A percentile compares a stretch with the other conserved stretches of the same genome.
Conservation (phyloP, 2,888 invertebrate species). For the Eulithis prunata region DNA sequence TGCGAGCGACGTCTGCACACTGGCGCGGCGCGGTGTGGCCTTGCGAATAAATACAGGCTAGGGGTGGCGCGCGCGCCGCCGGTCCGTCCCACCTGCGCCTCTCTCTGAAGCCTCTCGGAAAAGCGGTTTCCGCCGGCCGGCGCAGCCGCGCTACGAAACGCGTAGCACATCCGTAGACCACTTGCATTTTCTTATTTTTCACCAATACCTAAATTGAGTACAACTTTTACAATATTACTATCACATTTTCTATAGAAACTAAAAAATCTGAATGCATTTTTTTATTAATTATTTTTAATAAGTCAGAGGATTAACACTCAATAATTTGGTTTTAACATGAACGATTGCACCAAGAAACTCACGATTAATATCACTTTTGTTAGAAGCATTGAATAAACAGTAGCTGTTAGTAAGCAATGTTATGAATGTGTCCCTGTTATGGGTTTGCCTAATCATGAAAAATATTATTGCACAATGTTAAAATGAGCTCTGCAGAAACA, state of each 20-base stretch:
- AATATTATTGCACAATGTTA: too few relatives aligned
- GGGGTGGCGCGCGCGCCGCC: slow-evolving; percentile 60
- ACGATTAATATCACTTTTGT: too few relatives aligned
- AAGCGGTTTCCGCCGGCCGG: slow-evolving; percentile 46
- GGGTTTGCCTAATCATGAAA: too few relatives aligned
- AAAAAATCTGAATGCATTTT: not conserved
- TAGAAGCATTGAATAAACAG: too few relatives aligned
- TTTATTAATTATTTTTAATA: too few relatives aligned
- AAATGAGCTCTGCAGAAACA: not conserved
- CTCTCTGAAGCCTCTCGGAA: slow-evolving; percentile 34
- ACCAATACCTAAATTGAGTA: not conserved
- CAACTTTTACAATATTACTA: not conserved
- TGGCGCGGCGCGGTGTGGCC: slow-evolving; percentile 80
- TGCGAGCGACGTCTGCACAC: slow-evolving; percentile 79
- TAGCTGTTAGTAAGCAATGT: too few relatives aligned
- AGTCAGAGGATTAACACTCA: too few relatives aligned
- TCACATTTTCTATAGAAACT: not conserved
- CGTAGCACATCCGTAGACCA: slow-evolving; percentile 69
- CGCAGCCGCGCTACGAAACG: slow-evolving; percentile 38
- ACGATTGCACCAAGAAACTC: too few relatives aligned
- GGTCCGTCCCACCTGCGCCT: slow-evolving; percentile 55
- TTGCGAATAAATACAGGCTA: slow-evolving; percentile 80
- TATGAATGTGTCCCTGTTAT: too few relatives aligned
- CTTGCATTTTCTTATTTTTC: slow-evolving; percentile 39
- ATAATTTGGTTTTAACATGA: too few relatives aligned